Percentiles rank a stretch among this genome's conserved stretches.
Conservation (phyloP, 2,888 invertebrate species). For the Plemyria rubiginata region DNA sequence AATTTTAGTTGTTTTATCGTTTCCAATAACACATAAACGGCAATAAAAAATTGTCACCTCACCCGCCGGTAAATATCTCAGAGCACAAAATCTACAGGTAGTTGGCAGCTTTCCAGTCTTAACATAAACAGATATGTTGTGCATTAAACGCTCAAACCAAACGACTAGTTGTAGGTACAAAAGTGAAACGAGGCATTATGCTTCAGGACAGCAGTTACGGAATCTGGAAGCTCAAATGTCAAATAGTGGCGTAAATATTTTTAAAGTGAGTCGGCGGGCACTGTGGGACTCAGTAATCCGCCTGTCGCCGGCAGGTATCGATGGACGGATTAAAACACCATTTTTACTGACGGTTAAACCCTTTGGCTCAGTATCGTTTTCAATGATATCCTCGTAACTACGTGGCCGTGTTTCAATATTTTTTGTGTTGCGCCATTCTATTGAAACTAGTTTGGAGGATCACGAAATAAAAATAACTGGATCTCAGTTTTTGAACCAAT, state of each 20-base stretch:
- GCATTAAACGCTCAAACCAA: constrained; percentile 60
- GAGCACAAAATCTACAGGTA: constrained; percentile 75
- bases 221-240: constrained; percentile 45
- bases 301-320: constrained; percentile 77
- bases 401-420: constrained; percentile 40
- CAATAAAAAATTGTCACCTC: constrained; percentile 55
- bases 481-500: constrained; percentile 17
- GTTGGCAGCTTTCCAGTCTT: constrained; percentile 76
- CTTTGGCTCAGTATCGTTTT: constrained; percentile 65
- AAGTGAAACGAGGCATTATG: constrained; percentile 59
- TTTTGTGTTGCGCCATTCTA: constrained; percentile 23
- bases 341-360: constrained; percentile 74
- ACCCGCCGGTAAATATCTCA: constrained; percentile 60
- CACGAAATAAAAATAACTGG: constrained; percentile 4
- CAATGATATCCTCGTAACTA: constrained; percentile 57
- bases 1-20: constrained; percentile 52
- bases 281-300: constrained; percentile 64
- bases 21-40: constrained; percentile 53
- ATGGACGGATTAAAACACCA: constrained; percentile 80
- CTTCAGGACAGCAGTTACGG: constrained; percentile 23
- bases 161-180: constrained; percentile 44
- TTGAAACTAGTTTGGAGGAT: constrained; percentile 26
- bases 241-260: constrained; percentile 49
- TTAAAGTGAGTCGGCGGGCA: constrained; percentile 54
- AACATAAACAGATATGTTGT: constrained; percentile 68